Conservation (phyloP, 2,888 invertebrate species). For the Coenonympha glycerion region DNA sequence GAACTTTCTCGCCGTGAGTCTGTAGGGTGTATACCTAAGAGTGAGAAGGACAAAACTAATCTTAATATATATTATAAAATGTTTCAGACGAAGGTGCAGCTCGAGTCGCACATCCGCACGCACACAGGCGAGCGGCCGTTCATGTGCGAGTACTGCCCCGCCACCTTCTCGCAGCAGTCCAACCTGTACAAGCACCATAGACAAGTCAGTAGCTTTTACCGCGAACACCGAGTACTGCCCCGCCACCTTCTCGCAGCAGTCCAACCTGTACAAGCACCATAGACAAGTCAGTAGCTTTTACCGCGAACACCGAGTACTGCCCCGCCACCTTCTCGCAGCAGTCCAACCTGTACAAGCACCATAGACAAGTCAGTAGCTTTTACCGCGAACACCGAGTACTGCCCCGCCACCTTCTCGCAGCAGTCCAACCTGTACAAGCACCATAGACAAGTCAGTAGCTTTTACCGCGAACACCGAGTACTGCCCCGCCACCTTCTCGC, state of each 20-base stretch:
- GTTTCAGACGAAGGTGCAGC: constrained; percentile 56
- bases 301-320: constrained; percentile 19
- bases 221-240: constrained; percentile 23
- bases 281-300: constrained; percentile 44
- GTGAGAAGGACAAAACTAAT: too few species aligned
- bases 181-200: constrained; percentile 62
- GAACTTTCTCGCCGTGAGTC: too few species aligned
- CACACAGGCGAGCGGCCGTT: constrained; percentile 48
- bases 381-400: constrained; percentile 15
- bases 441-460: constrained; percentile 48
- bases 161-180: constrained; percentile 32
- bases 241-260: constrained; percentile 29
- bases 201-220: constrained; percentile 40
- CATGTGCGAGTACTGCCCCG: constrained; percentile 29
- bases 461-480: not conserved
- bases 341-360: constrained; percentile 60
- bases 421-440: constrained; percentile 58
- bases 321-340: constrained; percentile 29
- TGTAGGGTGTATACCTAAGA: too few species aligned
- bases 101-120: constrained; percentile 62
- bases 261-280: constrained; percentile 62
- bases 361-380: constrained; percentile 46
- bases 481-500: too few species aligned
- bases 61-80: too few species aligned
- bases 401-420: constrained; percentile 30